phyloP scores from a whole-genome alignment of 1,140 invertebrate genomes.

The Bombus ignitus region DNA sequence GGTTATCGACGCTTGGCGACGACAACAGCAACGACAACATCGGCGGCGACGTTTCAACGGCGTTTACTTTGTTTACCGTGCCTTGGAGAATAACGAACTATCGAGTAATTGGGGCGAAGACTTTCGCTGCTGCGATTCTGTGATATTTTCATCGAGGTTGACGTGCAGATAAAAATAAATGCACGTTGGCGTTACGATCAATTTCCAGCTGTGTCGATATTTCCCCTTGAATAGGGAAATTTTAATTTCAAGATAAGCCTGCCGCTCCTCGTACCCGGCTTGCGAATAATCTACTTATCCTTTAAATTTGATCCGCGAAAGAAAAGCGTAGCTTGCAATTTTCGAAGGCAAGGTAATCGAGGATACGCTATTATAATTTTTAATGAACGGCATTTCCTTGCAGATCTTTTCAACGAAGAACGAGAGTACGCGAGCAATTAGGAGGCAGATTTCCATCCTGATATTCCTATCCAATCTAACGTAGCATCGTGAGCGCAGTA shows the following conservation, averaged over 20 bases:
- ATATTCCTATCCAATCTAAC: constrained; percentile 59
- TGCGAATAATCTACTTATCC: constrained; percentile 53
- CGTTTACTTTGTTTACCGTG: background rate
- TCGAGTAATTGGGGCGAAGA: constrained; percentile 29
- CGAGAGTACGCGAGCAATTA: constrained; percentile 53
- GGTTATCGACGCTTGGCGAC: background rate
- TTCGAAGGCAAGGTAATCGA: constrained; percentile 52
- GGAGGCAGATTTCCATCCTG: constrained; percentile 53
- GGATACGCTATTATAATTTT: constrained; percentile 62
- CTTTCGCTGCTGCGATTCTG: background rate
- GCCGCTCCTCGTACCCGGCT: background rate
- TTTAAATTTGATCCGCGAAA: constrained; percentile 60
- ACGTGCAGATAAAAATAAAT: background rate
- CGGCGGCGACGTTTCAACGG: background rate
- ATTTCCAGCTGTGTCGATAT: background rate
- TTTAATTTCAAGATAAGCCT: constrained; percentile 44
- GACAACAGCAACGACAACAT: background rate
- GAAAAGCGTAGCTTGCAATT: constrained; percentile 54
- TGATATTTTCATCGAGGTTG: constrained; percentile 5
- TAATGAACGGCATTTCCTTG: constrained; percentile 52
- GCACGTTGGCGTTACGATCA: background rate
- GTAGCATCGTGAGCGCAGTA: constrained; percentile 48
- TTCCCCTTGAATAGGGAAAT: background rate
- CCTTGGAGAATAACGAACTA: background rate
- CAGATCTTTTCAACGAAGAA: constrained; percentile 40